These are phyloP conservation scores for Cyprinodon diabolis DNA, from an alignment of 2,797 vertebrate species.

Conservation along the genomic window DNA sequence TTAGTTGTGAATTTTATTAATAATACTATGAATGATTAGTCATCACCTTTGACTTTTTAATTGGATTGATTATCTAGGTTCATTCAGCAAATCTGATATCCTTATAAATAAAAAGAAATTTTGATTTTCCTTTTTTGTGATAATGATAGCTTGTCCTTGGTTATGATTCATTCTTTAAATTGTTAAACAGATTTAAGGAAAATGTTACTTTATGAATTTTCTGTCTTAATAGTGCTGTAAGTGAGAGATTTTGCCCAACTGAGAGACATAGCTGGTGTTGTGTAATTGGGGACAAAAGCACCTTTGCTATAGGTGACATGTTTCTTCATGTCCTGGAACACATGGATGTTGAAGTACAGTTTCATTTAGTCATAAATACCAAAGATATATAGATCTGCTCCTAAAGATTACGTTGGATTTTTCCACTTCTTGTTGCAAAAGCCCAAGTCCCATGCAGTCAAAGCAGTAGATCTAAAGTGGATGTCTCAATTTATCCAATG, in stretches of 20 bases:
- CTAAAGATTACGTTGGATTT: not conserved
- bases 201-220: not conserved
- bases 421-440: not conserved
- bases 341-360: slow-evolving; percentile 9
- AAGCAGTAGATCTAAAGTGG: slow-evolving; percentile 5
- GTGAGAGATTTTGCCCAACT: not conserved
- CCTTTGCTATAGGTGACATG: not conserved
- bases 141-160: too few species aligned
- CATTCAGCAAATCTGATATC: too few species aligned
- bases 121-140: too few species aligned
- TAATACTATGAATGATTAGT: too few species aligned
- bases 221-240: not conserved
- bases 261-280: not conserved
- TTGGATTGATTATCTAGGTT: too few species aligned
- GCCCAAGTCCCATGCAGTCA: not conserved
- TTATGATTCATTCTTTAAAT: not conserved
- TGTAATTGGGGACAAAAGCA: not conserved
- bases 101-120: too few species aligned
- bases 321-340: slow-evolving; percentile 14
- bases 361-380: slow-evolving; percentile 2
- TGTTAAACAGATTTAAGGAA: not conserved
- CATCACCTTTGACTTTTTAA: too few species aligned
- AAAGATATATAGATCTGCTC: not conserved
- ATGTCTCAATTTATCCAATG: slow-evolving; percentile 3
- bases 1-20: too few species aligned